These are phyloP conservation scores for Pomphorhynchus laevis DNA, from an alignment of 1,140 invertebrate genomes.

Conservation along the genomic window DNA sequence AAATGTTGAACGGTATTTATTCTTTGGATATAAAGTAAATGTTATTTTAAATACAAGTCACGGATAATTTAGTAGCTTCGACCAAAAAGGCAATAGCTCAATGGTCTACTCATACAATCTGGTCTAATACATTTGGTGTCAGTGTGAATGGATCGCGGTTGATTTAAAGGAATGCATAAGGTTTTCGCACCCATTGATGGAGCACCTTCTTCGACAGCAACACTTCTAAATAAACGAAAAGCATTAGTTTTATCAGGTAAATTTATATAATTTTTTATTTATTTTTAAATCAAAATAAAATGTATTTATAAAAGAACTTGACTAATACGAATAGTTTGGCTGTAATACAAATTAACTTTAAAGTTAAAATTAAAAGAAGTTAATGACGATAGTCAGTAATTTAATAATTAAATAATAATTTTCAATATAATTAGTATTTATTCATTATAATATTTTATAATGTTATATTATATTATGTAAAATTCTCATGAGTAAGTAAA, in stretches of 20 bases:
- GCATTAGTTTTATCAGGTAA: not conserved
- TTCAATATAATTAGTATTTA: too few species aligned
- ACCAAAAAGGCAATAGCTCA: constrained; percentile 64
- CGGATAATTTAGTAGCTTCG: constrained; percentile 71
- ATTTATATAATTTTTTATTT: not conserved
- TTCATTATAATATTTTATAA: too few species aligned
- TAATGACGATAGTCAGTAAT: too few species aligned
- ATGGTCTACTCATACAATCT: constrained; percentile 32
- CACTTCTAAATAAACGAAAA: constrained; percentile 15
- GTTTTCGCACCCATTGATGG: constrained; percentile 86
- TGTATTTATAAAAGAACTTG: not conserved
- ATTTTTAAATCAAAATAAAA: not conserved
- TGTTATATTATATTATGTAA: too few species aligned
- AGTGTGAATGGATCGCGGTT: constrained; percentile 28
- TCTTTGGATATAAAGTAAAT: too few species aligned
- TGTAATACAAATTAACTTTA: constrained; percentile 4
- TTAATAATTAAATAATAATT: too few species aligned
- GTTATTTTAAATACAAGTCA: too few species aligned
- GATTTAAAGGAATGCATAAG: constrained; percentile 28
- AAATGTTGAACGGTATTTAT: too few species aligned
- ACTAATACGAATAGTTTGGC: not conserved
- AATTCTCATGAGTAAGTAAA: too few species aligned
- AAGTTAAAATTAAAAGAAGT: too few species aligned
- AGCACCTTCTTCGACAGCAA: constrained; percentile 32
- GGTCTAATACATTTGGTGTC: constrained; percentile 48